These are phyloP conservation scores for Triplophysa dalaica DNA, from an alignment of 2,113 vertebrate genomes.

Conservation along the genomic window DNA sequence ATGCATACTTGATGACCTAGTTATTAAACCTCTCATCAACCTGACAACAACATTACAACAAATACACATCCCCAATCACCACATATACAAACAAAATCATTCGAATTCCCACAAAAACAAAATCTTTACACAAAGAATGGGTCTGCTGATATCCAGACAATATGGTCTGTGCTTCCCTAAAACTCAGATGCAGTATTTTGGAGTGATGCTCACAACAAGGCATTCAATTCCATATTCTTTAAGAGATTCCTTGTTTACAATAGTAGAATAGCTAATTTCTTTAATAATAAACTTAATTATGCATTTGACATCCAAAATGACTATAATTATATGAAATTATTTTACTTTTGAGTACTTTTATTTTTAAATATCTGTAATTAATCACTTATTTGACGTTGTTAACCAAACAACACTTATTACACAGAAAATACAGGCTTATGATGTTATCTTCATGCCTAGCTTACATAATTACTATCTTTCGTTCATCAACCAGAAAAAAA, in stretches of 20 bases:
- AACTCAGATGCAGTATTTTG: neutral
- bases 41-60: slow-evolving; percentile 5
- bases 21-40: slow-evolving; percentile 27
- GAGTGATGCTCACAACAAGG: neutral
- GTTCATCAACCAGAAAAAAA: neutral
- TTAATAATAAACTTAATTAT: slow-evolving; percentile 1
- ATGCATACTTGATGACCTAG: neutral
- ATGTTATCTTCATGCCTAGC: neutral
- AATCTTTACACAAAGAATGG: slow-evolving; percentile 3
- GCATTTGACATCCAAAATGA: neutral
- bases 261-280: neutral
- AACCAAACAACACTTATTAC: slow-evolving; percentile 18
- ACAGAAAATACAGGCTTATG: neutral
- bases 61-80: neutral
- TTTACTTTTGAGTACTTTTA: neutral
- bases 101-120: neutral
- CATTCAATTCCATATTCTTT: too few species aligned
- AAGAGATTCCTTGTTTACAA: too few species aligned
- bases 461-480: slow-evolving; percentile 9
- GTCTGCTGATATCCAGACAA: slow-evolving; percentile 2
- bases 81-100: slow-evolving; percentile 23
- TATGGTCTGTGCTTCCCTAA: neutral
- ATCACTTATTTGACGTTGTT: neutral
- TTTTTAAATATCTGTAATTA: neutral
- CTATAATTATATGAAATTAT: slow-evolving; percentile 5